A percentile compares a stretch with the other conserved stretches of the same genome.
phyloP scores from a whole-genome alignment of 2,113 vertebrate genomes.

The Oncorhynchus masou region DNA sequence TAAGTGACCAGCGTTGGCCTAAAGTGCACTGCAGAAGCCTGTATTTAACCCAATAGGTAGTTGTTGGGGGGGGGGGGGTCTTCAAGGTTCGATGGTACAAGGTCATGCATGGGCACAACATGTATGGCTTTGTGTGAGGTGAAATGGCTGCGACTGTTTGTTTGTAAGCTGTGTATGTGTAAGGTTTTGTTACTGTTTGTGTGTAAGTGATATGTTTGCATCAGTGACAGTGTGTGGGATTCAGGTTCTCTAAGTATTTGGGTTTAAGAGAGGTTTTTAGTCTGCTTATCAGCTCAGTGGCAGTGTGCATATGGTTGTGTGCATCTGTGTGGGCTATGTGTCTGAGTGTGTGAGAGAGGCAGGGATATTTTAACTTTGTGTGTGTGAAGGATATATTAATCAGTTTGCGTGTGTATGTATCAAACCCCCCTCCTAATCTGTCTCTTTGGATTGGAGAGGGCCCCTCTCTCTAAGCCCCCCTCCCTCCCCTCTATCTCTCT shows the following conservation, averaged over 20 bases:
- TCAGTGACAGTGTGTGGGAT: not conserved
- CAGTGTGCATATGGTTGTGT: not conserved
- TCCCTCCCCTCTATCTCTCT: not conserved
- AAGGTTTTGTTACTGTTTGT: not conserved
- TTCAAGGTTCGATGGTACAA: not conserved
- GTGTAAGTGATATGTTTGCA: too few relatives aligned
- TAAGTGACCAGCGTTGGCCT: slow-evolving; percentile 2
- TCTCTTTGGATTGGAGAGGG: not conserved
- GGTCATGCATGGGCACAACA: not conserved
- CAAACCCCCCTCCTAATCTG: not conserved
- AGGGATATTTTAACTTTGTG: not conserved
- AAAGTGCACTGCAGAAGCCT: slow-evolving; percentile 35
- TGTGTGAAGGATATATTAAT: not conserved
- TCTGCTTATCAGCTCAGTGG: not conserved
- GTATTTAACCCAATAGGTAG: slow-evolving; percentile 26
- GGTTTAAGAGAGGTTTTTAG: not conserved
- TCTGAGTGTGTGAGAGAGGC: not conserved
- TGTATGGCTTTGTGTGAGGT: not conserved
- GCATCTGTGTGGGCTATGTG: not conserved
- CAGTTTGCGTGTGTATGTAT: not conserved
- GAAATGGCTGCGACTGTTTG: not conserved
- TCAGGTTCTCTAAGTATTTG: not conserved
- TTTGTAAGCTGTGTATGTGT: not conserved
- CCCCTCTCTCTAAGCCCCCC: not conserved
- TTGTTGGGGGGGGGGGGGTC: not conserved